phyloP scores from a whole-genome alignment of 1,140 invertebrate genomes.

The Hyposmocoma kahamanoa region DNA sequence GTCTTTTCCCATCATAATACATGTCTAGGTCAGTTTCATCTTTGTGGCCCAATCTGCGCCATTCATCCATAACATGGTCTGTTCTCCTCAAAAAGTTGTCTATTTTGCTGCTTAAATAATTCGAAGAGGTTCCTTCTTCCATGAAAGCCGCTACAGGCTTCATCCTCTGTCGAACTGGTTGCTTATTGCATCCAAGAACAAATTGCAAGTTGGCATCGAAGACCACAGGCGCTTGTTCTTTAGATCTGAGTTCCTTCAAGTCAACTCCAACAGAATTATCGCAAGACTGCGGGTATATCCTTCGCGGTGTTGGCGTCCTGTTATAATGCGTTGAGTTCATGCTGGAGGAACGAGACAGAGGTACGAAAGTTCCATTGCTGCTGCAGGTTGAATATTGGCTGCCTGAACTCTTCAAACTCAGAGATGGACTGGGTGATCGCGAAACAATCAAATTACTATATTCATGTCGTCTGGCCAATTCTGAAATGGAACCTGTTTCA shows the following conservation, averaged over 20 bases:
- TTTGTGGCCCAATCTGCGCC: constrained; percentile 78
- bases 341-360: constrained; percentile 56
- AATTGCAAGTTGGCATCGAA: constrained; percentile 88
- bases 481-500: constrained; percentile 68
- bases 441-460: constrained; percentile 46
- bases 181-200: constrained; percentile 80
- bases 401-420: constrained; percentile 51
- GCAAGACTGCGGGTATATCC: constrained; percentile 78
- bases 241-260: constrained; percentile 74
- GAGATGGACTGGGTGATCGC: constrained; percentile 61
- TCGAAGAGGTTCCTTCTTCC: constrained; percentile 83
- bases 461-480: constrained; percentile 56
- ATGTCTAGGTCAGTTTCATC: constrained; percentile 67
- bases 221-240: constrained; percentile 84
- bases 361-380: constrained; percentile 58
- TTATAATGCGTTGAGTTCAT: constrained; percentile 57
- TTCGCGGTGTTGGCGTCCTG: constrained; percentile 72
- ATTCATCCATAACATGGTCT: constrained; percentile 90
- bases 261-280: constrained; percentile 62
- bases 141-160: constrained; percentile 82
- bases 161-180: constrained; percentile 79
- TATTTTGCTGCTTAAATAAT: constrained; percentile 83
- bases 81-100: constrained; percentile 86
- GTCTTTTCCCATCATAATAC: constrained; percentile 54
- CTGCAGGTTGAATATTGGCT: constrained; percentile 69